Base-by-base conservation (phyloP, 2,797 vertebrate genomes). In the Antennarius maculatus region DNA sequence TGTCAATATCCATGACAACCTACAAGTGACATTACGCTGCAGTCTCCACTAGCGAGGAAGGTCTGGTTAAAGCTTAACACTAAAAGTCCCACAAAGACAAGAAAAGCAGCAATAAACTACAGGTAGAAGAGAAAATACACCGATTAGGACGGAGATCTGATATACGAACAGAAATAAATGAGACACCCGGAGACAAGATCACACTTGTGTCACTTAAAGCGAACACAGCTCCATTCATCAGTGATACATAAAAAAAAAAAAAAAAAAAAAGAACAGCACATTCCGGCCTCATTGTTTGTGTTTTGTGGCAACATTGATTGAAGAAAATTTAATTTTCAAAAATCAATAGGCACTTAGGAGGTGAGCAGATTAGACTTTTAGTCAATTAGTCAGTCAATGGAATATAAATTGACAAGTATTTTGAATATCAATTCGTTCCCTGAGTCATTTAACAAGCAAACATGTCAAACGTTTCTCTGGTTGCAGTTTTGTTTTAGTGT, bases 1-100 rank as follows among this genome's bases (percentile, higher is more conserved):
- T 79, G 83, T 86, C 89, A 76, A 87, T 84, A 85, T 53, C 62
- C 1, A 11, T 77, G 79, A 86, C 76, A 68, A 77, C 71, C 79
- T 80, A 88, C 82, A 83, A 83, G 77, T 13, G 10, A 65, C 79
- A 57, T 65, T 31, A 69, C 42, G 15, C 66, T 71, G 52, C 83
- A 43, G 66, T 77, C 66, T 39, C 61, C 59, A 76, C 54, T 64
- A 57, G 77, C 48, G 31, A 37, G 42, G 46, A 71, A 54, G 52
- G 49, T 75, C 62, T 48, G 49, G 51, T 62, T 42, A 47, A 37
- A 69, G 59, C 13, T 23, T 11, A 54, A 57, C 47, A 45, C 52
- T 55, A 52, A 71, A 70, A 61, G 64, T 60, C 65, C 46, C 54
- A 66, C 49, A 17, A 41, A 52, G 48, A 8, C 23, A 5, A 54